These are phyloP conservation scores for Apamea monoglypha DNA, from an alignment of 2,888 invertebrate species.

Conservation along the genomic window DNA sequence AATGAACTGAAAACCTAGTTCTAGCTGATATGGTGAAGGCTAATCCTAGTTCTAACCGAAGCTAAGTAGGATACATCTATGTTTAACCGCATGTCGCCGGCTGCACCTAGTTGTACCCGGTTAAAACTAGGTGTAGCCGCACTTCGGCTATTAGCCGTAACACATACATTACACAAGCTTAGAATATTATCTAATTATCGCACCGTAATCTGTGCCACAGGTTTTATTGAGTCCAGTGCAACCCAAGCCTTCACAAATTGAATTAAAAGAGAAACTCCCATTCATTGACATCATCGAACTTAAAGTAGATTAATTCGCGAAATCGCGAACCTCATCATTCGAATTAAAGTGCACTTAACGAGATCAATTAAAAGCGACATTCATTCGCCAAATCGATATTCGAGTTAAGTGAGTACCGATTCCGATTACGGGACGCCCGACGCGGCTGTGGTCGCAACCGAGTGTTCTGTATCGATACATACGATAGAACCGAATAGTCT, in stretches of 20 bases:
- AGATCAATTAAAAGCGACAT: conserved; percentile 76
- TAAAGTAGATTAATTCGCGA: conserved; percentile 72
- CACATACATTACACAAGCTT: not conserved
- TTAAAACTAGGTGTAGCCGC: too few species aligned
- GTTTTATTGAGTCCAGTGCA: not conserved
- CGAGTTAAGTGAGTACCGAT: conserved; percentile 70
- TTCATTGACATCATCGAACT: conserved; percentile 36
- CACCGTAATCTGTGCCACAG: not conserved
- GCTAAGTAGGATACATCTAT: too few species aligned
- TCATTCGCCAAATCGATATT: conserved; percentile 74
- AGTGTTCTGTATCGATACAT: conserved; percentile 54
- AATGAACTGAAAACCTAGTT: too few species aligned
- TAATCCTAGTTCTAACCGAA: too few species aligned
- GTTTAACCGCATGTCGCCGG: too few species aligned
- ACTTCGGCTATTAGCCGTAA: too few species aligned
- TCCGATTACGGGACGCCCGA: conserved; percentile 61
- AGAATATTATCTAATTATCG: not conserved
- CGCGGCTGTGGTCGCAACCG: conserved; percentile 48
- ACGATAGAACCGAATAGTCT: conserved; percentile 47
- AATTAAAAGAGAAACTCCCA: conserved; percentile 12
- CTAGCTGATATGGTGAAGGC: too few species aligned
- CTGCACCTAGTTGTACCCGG: too few species aligned
- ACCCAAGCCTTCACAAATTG: not conserved
- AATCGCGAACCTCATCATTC: conserved; percentile 68
- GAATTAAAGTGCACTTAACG: conserved; percentile 77